phyloP scores from a whole-genome alignment of 2,888 invertebrate species.

The Galerucella nymphaeae region DNA sequence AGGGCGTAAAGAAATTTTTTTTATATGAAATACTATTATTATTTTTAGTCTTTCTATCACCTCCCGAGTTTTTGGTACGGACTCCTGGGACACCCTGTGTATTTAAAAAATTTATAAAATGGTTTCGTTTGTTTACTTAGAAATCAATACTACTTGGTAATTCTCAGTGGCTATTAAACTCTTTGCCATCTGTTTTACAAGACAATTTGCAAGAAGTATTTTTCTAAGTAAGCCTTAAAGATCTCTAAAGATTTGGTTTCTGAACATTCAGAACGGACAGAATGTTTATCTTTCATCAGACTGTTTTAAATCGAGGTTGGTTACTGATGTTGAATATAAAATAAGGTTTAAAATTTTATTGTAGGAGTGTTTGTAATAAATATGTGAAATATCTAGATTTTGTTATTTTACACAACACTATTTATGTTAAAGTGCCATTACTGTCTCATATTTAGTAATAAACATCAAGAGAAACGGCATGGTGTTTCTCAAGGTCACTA shows the following conservation, averaged over 20 bases:
- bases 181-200: constrained; percentile 1
- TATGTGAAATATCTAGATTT: constrained; percentile 35
- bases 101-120: not conserved
- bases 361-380: constrained; percentile 32
- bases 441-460: constrained; percentile 30
- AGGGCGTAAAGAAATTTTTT: too few species aligned
- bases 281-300: constrained; percentile 25
- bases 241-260: constrained; percentile 7
- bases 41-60: too few species aligned
- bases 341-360: constrained; percentile 29
- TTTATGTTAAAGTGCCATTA: constrained; percentile 29
- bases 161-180: not conserved
- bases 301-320: constrained; percentile 24
- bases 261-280: constrained; percentile 9
- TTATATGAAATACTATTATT: too few species aligned
- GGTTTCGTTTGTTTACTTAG: not conserved
- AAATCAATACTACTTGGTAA: not conserved
- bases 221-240: not conserved
- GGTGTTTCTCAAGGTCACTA: constrained; percentile 9
- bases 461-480: constrained; percentile 15
- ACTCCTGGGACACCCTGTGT: too few species aligned
- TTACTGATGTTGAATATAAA: constrained; percentile 28
- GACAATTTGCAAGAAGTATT: not conserved
- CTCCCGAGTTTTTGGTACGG: too few species aligned
- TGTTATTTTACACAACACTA: constrained; percentile 31